phyloP scores from a whole-genome alignment of 2,113 vertebrate species.

The Sceloporus undulatus region DNA sequence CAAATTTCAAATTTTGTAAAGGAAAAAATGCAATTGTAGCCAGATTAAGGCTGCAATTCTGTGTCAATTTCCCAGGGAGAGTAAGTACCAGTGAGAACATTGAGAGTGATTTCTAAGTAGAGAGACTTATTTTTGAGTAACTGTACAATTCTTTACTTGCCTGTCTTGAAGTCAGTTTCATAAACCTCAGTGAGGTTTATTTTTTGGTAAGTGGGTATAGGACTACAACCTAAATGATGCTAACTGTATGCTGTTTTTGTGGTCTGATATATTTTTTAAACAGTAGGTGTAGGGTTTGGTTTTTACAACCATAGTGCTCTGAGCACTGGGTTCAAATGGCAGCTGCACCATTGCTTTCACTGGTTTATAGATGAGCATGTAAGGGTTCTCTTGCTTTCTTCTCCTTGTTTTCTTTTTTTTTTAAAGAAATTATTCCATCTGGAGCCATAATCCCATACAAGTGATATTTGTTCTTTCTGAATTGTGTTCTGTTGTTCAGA shows the following conservation, averaged over 20 bases:
- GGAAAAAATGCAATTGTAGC: neutral
- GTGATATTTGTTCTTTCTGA: neutral
- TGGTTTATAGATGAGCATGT: neutral
- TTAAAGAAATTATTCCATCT: neutral
- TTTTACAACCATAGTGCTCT: neutral
- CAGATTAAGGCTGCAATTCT: neutral
- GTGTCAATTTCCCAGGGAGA: neutral
- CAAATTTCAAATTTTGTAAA: constrained; percentile 1
- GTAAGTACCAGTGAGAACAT: neutral
- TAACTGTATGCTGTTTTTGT: neutral
- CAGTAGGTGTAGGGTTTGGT: neutral
- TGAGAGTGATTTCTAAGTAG: neutral
- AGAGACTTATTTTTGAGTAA: neutral
- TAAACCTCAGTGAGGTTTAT: neutral
- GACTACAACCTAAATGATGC: neutral
- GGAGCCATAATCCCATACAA: constrained; percentile 7
- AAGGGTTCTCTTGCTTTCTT: neutral
- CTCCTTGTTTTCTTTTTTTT: neutral
- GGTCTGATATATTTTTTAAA: neutral
- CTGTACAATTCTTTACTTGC: neutral
- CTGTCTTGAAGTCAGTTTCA: neutral
- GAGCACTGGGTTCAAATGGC: neutral
- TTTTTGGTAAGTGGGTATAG: neutral
- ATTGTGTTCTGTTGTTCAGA: neutral
- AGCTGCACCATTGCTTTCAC: neutral